Conservation (phyloP, 2,113 vertebrate species). For the Philantomba maxwellii region DNA sequence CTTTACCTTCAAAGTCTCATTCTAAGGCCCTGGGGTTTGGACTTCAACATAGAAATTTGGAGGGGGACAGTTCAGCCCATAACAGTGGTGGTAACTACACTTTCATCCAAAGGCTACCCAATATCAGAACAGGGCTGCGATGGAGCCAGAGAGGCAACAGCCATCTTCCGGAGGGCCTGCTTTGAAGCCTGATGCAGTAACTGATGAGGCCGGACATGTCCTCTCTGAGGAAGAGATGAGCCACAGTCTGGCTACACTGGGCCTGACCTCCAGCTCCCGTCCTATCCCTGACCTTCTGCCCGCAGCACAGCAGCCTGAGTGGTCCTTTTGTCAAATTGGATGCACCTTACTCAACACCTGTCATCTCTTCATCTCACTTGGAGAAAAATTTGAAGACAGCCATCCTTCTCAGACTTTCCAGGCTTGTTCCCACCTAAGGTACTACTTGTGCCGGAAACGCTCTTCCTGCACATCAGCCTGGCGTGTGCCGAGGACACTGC, state of each 20-base stretch:
- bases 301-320: not conserved
- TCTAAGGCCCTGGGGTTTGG: not conserved
- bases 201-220: not conserved
- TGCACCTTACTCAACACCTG: not conserved
- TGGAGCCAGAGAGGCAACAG: not conserved
- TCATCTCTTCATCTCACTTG: not conserved
- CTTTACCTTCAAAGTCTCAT: not conserved
- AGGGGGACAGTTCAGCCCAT: not conserved
- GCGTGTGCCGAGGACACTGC: fast-evolving
- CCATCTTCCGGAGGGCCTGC: not conserved
- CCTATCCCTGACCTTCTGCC: not conserved
- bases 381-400: not conserved
- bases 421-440: not conserved
- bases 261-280: not conserved
- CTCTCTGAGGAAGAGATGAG: not conserved
- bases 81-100: too few relatives aligned
- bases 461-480: not conserved
- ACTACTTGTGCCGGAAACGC: not conserved
- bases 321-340: not conserved
- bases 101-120: not conserved
- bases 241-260: fast-evolving
- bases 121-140: not conserved
- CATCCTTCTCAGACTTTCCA: not conserved
- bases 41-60: not conserved
- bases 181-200: not conserved